Evolutionary conservation across 2,113 vertebrate genomes (phyloP), one percentile per base, ranked within the genome.

Genomic region (Genyomyrus donnyi): DNA sequence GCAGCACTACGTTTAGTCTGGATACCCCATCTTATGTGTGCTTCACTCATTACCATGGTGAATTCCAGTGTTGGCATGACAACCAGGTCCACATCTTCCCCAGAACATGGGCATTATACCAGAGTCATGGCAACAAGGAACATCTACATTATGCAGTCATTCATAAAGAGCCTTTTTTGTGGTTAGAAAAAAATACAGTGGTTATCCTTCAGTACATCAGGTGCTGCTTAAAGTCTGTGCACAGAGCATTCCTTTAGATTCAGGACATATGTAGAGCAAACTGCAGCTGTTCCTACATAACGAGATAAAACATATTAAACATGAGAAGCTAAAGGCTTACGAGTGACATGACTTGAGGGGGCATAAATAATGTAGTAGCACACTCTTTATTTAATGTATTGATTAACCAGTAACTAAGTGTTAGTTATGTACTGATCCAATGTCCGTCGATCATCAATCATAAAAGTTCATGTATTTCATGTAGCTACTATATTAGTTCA

Each of bases 61-160:
- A 88, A 24, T 56, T 66, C 56, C 56, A 35, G 17, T 17, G 87
- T 88, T 88, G 87, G 87, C 87, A 88, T 62, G 87, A 66, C 56
- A 62, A 88, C 87, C 9, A 46, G 31, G 15, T 88, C 19, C 39
- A 21, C 31, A 62, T 88, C 56, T 62, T 62, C 31, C 35, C 49
- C 17, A 19, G 53, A 58, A 62, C 10, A 19, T 35, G 27, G 56
- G 35, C 31, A 88, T 88, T 45, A 46, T 9, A 88, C 87, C 21
- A 62, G 35, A 45, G 56, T 45, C 31, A 88, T 19, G 50, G 50
- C 31, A 39, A 58, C 35, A 56, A 88, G 15, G 50, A 35, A 48
- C 17, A 53, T 56, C 85, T 88, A 56, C 52, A 88, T 87, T 87
- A 52, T 62, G 53, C 35, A 42, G 35, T 88, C 50, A 58, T 88